phyloP scores from a whole-genome alignment of 2,888 invertebrate genomes.

The Synergus japonicus region DNA sequence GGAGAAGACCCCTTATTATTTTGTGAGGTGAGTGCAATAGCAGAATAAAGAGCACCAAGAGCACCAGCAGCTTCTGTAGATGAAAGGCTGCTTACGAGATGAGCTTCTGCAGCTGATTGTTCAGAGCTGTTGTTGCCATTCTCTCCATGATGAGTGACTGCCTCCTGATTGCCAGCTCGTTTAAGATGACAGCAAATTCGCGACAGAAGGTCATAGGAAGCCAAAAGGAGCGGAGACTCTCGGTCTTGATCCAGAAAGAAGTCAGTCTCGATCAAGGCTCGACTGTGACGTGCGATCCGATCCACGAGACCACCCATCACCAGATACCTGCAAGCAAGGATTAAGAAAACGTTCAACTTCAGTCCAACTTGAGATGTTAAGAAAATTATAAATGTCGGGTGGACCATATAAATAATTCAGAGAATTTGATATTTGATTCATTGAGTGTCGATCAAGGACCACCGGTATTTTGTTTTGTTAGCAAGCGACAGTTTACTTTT shows the following conservation, averaged over 20 bases:
- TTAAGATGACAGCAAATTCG: slow-evolving; percentile 69
- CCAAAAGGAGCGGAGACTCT: slow-evolving; percentile 67
- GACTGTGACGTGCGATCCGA: slow-evolving; percentile 81
- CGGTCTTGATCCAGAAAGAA: slow-evolving; percentile 72
- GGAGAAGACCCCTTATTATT: slow-evolving; percentile 77
- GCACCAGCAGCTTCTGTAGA: slow-evolving; percentile 86
- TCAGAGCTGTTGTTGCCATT: slow-evolving; percentile 55
- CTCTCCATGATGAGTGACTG: slow-evolving; percentile 77
- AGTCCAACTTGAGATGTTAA: slow-evolving; percentile 19
- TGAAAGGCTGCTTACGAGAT: slow-evolving; percentile 83
- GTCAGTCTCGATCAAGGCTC: slow-evolving; percentile 72
- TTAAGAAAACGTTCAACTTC: slow-evolving; percentile 32
- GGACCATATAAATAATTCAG: slow-evolving; percentile 12
- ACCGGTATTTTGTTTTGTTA: slow-evolving; percentile 2
- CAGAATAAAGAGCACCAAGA: slow-evolving; percentile 82
- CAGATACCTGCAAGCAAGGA: slow-evolving; percentile 83
- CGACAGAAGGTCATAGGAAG: slow-evolving; percentile 69
- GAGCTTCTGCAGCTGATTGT: slow-evolving; percentile 78
- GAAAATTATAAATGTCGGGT: background rate
- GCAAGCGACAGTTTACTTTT: background rate
- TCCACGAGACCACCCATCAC: slow-evolving; percentile 90
- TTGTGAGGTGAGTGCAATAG: slow-evolving; percentile 79
- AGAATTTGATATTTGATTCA: slow-evolving; percentile 18
- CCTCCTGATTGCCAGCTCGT: slow-evolving; percentile 59
- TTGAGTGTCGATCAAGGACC: slow-evolving; percentile 24